phyloP scores from a whole-genome alignment of 2,888 invertebrate genomes.

The Anarsia innoxiella region DNA sequence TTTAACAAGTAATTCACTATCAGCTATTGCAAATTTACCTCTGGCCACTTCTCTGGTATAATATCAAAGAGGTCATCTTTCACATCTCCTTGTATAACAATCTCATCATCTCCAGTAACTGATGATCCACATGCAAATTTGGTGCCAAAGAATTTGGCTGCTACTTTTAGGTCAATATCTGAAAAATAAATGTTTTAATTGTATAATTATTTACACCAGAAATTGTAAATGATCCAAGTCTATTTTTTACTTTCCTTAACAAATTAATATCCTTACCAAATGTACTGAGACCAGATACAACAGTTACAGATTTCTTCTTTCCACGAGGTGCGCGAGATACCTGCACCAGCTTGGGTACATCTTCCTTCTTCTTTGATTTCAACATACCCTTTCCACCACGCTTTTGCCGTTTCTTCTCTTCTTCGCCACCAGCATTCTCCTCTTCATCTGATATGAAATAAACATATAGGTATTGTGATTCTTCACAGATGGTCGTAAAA shows the following conservation, averaged over 20 bases:
- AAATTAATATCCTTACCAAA: constrained; percentile 79
- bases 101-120: constrained; percentile 98
- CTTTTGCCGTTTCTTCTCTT: constrained; percentile 97
- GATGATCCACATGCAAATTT: constrained; percentile 99
- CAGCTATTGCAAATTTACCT: too few species aligned
- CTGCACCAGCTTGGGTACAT: constrained; percentile 89
- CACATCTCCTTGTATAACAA: constrained; percentile 99
- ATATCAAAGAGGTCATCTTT: constrained; percentile 99
- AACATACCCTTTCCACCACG: constrained; percentile 97
- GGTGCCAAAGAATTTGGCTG: constrained; percentile 97
- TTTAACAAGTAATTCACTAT: too few species aligned
- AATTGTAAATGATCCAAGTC: not conserved
- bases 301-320: constrained; percentile 99
- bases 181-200: constrained; percentile 29
- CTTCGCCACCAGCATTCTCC: constrained; percentile 85
- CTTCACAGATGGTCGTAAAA: too few species aligned
- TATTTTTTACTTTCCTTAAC: not conserved
- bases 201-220: not conserved
- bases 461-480: too few species aligned
- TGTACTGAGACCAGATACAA: constrained; percentile 95
- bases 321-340: constrained; percentile 94
- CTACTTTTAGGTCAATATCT: constrained; percentile 98
- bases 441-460: constrained; percentile 65
- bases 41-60: constrained; percentile 98
- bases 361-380: constrained; percentile 95